Conservation (phyloP, 92 coral and sea anemone species). For the Heteractis magnifica region DNA sequence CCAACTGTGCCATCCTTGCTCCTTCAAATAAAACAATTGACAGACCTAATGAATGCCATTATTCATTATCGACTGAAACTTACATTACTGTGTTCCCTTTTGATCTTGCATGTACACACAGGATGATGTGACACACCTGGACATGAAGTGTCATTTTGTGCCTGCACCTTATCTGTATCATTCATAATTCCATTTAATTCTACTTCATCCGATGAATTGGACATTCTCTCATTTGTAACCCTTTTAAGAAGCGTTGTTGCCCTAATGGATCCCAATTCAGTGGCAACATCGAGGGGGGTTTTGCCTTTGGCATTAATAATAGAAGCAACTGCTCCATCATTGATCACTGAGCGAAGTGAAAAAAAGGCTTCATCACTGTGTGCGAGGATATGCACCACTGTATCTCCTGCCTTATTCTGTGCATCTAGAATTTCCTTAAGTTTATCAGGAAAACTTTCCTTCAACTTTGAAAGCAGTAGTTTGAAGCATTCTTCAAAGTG, state of each 20-base stretch:
- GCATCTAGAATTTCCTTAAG: slow-evolving; percentile 49
- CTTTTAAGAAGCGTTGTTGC: slow-evolving; percentile 39
- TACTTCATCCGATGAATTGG: background rate
- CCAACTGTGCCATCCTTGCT: background rate
- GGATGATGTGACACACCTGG: background rate
- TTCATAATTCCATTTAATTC: background rate
- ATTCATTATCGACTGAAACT: background rate
- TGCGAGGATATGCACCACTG: slow-evolving; percentile 68
- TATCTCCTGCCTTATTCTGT: slow-evolving; percentile 56
- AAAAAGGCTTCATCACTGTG: slow-evolving; percentile 52
- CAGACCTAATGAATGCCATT: background rate
- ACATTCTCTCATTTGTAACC: background rate
- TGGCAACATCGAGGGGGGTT: slow-evolving; percentile 62
- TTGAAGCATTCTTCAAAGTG: slow-evolving; percentile 49
- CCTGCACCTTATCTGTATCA: background rate
- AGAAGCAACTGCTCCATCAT: slow-evolving; percentile 57
- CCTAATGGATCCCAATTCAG: slow-evolving; percentile 42
- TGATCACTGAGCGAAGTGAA: slow-evolving; percentile 42
- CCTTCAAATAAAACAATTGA: background rate
- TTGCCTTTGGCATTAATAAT: slow-evolving; percentile 50
- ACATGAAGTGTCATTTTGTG: background rate
- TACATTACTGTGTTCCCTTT: background rate
- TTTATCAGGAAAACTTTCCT: slow-evolving; percentile 38
- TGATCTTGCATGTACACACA: background rate
- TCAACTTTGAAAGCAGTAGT: slow-evolving; percentile 51